phyloP scores from a whole-genome alignment of 2,113 vertebrate genomes.

The Lophochroa leadbeateri region DNA sequence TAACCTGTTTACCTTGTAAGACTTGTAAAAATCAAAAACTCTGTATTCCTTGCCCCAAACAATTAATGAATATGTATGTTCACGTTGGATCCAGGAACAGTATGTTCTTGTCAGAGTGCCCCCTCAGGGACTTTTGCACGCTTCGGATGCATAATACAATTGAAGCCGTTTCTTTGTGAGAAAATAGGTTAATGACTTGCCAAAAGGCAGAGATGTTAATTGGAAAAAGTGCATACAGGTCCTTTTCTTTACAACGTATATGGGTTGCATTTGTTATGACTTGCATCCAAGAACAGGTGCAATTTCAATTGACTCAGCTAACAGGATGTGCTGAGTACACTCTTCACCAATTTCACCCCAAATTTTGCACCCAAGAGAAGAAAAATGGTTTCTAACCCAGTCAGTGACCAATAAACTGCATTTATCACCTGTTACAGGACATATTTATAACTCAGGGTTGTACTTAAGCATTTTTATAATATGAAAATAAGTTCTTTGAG shows the following conservation, averaged over 20 bases:
- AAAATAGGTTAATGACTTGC: constrained; percentile 70
- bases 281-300: constrained; percentile 51
- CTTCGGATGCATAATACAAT: constrained; percentile 60
- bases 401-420: background rate
- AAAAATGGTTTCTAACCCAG: background rate
- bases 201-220: constrained; percentile 67
- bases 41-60: constrained; percentile 45
- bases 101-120: constrained; percentile 51
- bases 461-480: background rate
- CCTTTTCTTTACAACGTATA: constrained; percentile 25
- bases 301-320: constrained; percentile 48
- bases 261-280: constrained; percentile 42
- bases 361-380: background rate
- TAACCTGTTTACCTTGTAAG: constrained; percentile 46
- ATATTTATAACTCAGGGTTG: background rate
- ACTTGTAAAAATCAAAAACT: constrained; percentile 41
- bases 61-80: constrained; percentile 58
- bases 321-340: constrained; percentile 2
- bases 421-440: background rate
- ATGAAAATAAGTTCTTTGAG: background rate
- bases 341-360: constrained; percentile 4
- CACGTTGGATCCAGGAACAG: constrained; percentile 47
- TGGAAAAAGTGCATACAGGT: constrained; percentile 40
- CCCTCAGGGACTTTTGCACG: constrained; percentile 35
- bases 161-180: constrained; percentile 48